These are phyloP conservation scores for Calephelis nemesis DNA, from an alignment of 1,140 invertebrate species.

Conservation along the genomic window DNA sequence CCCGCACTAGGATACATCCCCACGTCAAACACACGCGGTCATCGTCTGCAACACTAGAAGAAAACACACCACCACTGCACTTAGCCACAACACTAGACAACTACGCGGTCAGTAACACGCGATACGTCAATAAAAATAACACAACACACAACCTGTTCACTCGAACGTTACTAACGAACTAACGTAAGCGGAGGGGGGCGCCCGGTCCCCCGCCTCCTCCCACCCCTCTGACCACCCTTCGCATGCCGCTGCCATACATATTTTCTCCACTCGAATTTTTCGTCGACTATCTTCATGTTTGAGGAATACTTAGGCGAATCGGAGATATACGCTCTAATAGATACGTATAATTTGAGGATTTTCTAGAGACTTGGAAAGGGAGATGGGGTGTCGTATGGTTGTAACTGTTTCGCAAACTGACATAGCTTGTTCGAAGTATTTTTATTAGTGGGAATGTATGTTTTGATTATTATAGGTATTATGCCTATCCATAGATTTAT, in stretches of 20 bases:
- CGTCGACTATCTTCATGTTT: slow-evolving; percentile 75
- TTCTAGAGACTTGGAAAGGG: slow-evolving; percentile 38
- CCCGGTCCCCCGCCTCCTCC: slow-evolving; percentile 40
- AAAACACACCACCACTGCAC: slow-evolving; percentile 67
- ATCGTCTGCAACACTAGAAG: slow-evolving; percentile 61
- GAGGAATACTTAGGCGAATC: slow-evolving; percentile 75
- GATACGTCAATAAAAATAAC: slow-evolving; percentile 36
- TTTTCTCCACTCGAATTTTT: slow-evolving; percentile 78
- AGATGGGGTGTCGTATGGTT: slow-evolving; percentile 46
- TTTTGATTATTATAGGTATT: slow-evolving; percentile 4
- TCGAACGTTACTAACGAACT: slow-evolving; percentile 54
- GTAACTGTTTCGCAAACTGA: slow-evolving; percentile 32
- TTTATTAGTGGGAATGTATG: slow-evolving; percentile 13
- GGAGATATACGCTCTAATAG: slow-evolving; percentile 74
- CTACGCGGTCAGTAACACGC: slow-evolving; percentile 60
- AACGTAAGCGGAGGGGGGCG: slow-evolving; percentile 43
- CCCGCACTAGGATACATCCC: slow-evolving; percentile 78
- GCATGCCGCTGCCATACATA: slow-evolving; percentile 74
- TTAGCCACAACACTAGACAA: slow-evolving; percentile 58
- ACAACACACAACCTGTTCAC: slow-evolving; percentile 35
- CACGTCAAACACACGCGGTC: slow-evolving; percentile 69
- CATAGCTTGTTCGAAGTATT: slow-evolving; percentile 23
- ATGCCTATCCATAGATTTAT: too few relatives aligned
- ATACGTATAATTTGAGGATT: slow-evolving; percentile 71
- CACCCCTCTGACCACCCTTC: slow-evolving; percentile 49